Base-by-base conservation (phyloP, 1,140 invertebrate genomes). In the Xylocopa sonorina region DNA sequence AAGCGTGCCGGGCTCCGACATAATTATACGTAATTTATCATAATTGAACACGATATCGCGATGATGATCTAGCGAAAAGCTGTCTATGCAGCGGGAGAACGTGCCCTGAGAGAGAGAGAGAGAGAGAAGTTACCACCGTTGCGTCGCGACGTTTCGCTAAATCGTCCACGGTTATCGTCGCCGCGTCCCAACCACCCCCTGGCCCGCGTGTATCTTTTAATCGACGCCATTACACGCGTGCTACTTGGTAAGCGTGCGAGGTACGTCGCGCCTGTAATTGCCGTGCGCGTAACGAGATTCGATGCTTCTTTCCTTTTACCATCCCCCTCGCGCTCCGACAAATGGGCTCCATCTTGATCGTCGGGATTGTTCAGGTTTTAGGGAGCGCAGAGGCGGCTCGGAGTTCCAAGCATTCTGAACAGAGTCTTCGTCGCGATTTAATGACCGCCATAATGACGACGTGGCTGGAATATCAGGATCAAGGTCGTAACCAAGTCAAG, bases 21-120 rank as follows among this genome's bases (percentile, higher is more conserved):
- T 71, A 78, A 78, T 78, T 78, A 67, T 71, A 78, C 48, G 66
- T 46, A 78, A 71, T 78, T 78, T 71, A 71, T 78, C 75, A 78
- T 78, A 78, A 71, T 77, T 71, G 66, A 50, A 43, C 43, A 71
- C 75, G 46, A 24, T 78, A 78, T 78, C 75, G 46, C n/a, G 7
- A 51, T 71, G n/a, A 3, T 4, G 27, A 71, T 78, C 55, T 71
- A 9, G 32, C 46, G 34, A 38, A 69, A n/a, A 43, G 60, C 34
- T 78, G 24, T 78, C 55, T 71, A 50, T 21, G 55, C 66, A 71
- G 46, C 24, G 5, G 3, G 34, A 50, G 55, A 41, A 69, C 53
- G 32, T 16, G 5, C 21, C 14, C 10, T 0, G 32, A 57, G 6
- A 69, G 34, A 43, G 48, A 38, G 38, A 38, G 3, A 38, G 1